A percentile compares a stretch with the other conserved stretches of the same genome.
phyloP scores from a whole-genome alignment of 1,140 invertebrate species.

The Melipona quadrifasciata region DNA sequence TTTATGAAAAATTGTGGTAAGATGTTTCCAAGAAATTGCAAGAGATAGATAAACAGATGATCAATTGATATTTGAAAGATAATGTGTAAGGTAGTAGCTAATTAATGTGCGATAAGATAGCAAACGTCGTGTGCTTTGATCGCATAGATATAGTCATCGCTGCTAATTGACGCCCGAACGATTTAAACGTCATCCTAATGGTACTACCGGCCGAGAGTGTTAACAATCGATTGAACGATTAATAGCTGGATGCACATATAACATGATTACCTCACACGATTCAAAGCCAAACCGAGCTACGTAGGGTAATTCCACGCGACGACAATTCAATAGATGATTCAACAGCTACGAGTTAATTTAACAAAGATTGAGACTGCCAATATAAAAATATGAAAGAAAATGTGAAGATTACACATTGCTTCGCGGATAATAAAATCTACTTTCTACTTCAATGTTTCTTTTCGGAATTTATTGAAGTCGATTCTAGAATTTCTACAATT shows the following conservation, averaged over 20 bases:
- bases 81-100: background rate
- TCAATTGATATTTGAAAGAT: background rate
- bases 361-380: background rate
- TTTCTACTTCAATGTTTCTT: background rate
- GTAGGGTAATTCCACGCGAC: background rate
- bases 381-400: background rate
- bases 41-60: background rate
- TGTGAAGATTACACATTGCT: background rate
- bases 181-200: background rate
- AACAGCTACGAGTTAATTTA: background rate
- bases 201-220: background rate
- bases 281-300: background rate
- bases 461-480: background rate
- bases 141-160: background rate
- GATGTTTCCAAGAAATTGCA: background rate
- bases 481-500: background rate
- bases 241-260: background rate
- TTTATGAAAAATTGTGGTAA: background rate
- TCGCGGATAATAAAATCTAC: background rate
- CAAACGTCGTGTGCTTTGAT: background rate
- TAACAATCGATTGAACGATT: constrained; percentile 5
- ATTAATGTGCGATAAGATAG: background rate
- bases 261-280: background rate
- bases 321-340: too few relatives aligned
- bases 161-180: background rate